These are phyloP conservation scores for Champsocephalus gunnari DNA, from an alignment of 2,797 vertebrate genomes.

Conservation along the genomic window DNA sequence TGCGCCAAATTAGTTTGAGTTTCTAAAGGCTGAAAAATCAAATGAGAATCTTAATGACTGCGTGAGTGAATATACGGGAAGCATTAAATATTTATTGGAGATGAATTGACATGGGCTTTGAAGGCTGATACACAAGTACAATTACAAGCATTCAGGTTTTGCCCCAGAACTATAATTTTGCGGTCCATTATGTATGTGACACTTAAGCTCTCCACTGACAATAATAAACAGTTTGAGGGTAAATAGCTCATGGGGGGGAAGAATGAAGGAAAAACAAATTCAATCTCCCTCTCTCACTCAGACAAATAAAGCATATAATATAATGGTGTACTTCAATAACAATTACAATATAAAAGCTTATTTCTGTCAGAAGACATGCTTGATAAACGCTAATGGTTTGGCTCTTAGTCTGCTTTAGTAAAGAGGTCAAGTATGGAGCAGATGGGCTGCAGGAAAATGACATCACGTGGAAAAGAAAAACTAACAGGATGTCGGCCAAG, in stretches of 20 bases:
- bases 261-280: conserved; percentile 32
- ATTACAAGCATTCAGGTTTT: conserved; percentile 11
- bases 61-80: conserved; percentile 20
- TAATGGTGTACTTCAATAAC: conserved; percentile 40
- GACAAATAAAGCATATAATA: conserved; percentile 41
- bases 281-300: conserved; percentile 9
- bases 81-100: conserved; percentile 61
- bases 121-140: conserved; percentile 12
- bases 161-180: conserved; percentile 38
- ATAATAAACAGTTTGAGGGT: conserved; percentile 47
- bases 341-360: conserved; percentile 61
- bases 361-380: conserved; percentile 61
- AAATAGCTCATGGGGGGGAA: conserved; percentile 24
- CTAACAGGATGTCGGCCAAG: conserved; percentile 53
- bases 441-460: conserved; percentile 57
- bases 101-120: conserved; percentile 33
- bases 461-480: conserved; percentile 68
- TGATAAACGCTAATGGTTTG: conserved; percentile 70
- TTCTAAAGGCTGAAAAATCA: conserved; percentile 58
- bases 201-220: conserved; percentile 30
- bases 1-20: conserved; percentile 44
- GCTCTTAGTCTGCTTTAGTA: conserved; percentile 56
- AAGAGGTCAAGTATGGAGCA: conserved; percentile 61
- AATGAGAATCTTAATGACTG: conserved; percentile 50
- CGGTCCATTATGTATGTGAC: conserved; percentile 22